These are phyloP conservation scores for Ciconia maguari DNA, from an alignment of 2,113 vertebrate species.

Conservation along the genomic window DNA sequence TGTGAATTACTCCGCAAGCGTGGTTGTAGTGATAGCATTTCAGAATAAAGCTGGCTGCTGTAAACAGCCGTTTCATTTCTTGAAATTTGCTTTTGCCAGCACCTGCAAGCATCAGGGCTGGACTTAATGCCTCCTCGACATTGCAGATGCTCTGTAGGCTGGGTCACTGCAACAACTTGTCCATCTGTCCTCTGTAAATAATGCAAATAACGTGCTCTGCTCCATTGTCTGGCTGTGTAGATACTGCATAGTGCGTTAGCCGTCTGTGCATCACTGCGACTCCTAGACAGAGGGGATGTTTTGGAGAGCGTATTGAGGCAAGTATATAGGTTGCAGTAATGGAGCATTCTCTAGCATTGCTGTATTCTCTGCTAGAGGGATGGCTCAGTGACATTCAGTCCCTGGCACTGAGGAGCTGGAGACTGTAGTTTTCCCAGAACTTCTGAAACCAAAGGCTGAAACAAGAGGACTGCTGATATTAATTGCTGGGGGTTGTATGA, in stretches of 20 bases:
- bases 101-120: background rate
- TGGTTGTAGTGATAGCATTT: background rate
- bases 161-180: background rate
- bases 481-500: background rate
- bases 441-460: background rate
- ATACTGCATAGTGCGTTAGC: background rate
- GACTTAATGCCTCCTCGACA: background rate
- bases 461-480: background rate
- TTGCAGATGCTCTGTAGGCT: background rate
- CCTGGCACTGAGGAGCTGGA: background rate
- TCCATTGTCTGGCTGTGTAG: background rate
- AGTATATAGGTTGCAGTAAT: background rate
- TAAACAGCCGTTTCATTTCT: background rate
- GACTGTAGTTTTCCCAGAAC: background rate
- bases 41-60: background rate
- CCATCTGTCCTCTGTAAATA: slow-evolving; percentile 49
- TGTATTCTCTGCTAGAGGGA: background rate
- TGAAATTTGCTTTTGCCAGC: background rate
- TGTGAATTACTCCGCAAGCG: background rate
- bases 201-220: background rate
- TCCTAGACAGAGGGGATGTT: background rate
- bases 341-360: background rate
- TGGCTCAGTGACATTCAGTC: background rate
- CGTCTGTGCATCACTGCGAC: background rate
- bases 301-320: background rate